Evolutionary conservation across 2,888 invertebrate genomes (phyloP), one percentile per base, ranked within the genome.

Genomic region (Luffia ferchaultella): DNA sequence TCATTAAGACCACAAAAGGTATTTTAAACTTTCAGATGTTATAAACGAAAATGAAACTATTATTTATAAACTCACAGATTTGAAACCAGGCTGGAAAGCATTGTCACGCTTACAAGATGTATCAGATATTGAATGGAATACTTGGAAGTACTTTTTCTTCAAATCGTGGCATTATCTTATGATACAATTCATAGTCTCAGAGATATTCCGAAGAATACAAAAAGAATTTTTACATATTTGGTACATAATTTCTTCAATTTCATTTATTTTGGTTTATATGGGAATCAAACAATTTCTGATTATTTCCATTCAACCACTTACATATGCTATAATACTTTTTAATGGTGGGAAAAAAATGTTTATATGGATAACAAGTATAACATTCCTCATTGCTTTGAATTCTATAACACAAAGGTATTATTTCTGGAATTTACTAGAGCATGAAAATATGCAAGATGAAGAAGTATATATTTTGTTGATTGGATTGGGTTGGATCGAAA

Each of bases 61-160:
- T 50, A 52, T 63, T 48, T 52, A 64, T 50, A 55, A 62, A 42
- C 57, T 78, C 41, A 62, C 60, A 54, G 89, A 88, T 64, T 87
- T 89, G 59, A 68, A 67, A 55, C 69, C 76, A 49, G 89, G 90
- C 30, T 89, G 89, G 89, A 59, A 62, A 9, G 70, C 87, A 59
- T 57, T 88, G 46, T 68, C 74, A 20, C 76, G 86, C 59, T 83
- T 82, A 54, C 86, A 86, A 73, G 93, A 93, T 74, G 70, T 76
- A 18, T 86, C 90, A 17, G 92, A 93, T 72, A 76, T 85, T 62
- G 93, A 93, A 76, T 93, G 92, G 92, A 85, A 73, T 61, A 79
- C 85, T 51, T 90, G 88, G 85, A 85, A 86, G 60, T 85, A 75
- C 55, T 82, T 86, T 50, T 65, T 89, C 49, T 65, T 71, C 45